Percentiles rank a stretch among this genome's conserved stretches.
Evolutionary conservation across 2,113 vertebrate species (phyloP).

Genomic region (Mus pahari): DNA sequence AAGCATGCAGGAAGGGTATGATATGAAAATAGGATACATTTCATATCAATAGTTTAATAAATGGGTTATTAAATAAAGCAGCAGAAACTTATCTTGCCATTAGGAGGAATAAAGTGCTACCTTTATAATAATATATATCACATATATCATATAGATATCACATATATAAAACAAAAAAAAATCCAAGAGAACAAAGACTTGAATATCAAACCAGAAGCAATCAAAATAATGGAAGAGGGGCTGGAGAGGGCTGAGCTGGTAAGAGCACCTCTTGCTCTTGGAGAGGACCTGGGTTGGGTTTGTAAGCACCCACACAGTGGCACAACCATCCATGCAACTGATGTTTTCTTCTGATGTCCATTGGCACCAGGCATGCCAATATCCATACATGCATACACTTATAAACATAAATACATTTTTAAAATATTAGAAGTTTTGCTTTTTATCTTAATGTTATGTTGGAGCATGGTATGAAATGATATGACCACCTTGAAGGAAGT

Average conservation of each 20-base stretch:
- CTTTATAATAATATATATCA: not conserved
- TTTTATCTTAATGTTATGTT: not conserved
- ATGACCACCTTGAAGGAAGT: not conserved
- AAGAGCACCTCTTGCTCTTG: not conserved
- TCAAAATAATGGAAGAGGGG: not conserved
- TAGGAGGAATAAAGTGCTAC: not conserved
- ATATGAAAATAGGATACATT: conserved; percentile 18
- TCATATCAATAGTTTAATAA: not conserved
- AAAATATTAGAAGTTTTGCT: not conserved
- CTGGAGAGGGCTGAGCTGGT: not conserved
- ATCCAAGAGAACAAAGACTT: conserved; percentile 15
- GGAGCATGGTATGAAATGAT: not conserved
- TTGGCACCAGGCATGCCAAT: not conserved
- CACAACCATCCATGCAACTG: not conserved
- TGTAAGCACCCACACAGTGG: not conserved
- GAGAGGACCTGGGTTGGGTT: not conserved
- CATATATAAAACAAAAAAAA: not conserved
- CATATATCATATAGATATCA: too few species aligned
- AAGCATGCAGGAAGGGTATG: not conserved
- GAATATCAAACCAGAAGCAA: conserved; percentile 45
- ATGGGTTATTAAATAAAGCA: not conserved
- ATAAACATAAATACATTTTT: not conserved
- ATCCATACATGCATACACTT: not conserved
- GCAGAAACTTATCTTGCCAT: not conserved
- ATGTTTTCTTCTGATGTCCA: not conserved